Evolutionary conservation across 2,888 invertebrate species (phyloP).

Genomic region (Cheiracanthium punctorium): DNA sequence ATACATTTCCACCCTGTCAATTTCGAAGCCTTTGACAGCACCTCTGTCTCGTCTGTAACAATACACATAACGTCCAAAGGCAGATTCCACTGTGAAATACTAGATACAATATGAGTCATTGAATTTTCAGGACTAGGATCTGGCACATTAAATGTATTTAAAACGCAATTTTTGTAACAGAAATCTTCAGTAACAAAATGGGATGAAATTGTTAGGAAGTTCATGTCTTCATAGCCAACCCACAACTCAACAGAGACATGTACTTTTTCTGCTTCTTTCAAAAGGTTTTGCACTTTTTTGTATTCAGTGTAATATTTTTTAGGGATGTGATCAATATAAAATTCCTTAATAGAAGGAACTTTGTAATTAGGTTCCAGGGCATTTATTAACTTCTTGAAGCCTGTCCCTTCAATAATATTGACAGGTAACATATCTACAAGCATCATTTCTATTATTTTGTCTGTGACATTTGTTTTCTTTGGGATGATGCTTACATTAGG

Average conservation of each 20-base stretch:
- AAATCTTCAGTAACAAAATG: constrained; percentile 56
- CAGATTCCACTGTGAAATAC: constrained; percentile 59
- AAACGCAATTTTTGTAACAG: constrained; percentile 40
- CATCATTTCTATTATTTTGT: constrained; percentile 60
- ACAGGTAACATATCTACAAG: constrained; percentile 56
- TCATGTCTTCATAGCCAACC: constrained; percentile 43
- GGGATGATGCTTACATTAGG: constrained; percentile 14
- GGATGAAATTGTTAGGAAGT: constrained; percentile 45
- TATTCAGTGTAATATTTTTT: constrained; percentile 61
- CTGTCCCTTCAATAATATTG: constrained; percentile 42
- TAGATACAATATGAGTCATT: constrained; percentile 45
- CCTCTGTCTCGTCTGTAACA: constrained; percentile 52
- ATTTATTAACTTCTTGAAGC: constrained; percentile 43
- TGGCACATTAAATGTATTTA: constrained; percentile 35
- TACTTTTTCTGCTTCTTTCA: constrained; percentile 53
- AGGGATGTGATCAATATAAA: constrained; percentile 62
- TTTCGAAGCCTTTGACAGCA: constrained; percentile 31
- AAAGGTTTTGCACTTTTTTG: constrained; percentile 56
- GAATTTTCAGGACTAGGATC: constrained; percentile 39
- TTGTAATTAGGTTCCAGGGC: constrained; percentile 42
- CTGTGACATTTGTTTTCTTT: constrained; percentile 50
- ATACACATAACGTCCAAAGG: constrained; percentile 57
- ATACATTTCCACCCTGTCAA: constrained; percentile 54
- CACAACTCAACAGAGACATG: constrained; percentile 57
- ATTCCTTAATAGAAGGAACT: constrained; percentile 49